Evolutionary conservation across 2,113 vertebrate genomes (phyloP).

Genomic region (Petromus typicus): DNA sequence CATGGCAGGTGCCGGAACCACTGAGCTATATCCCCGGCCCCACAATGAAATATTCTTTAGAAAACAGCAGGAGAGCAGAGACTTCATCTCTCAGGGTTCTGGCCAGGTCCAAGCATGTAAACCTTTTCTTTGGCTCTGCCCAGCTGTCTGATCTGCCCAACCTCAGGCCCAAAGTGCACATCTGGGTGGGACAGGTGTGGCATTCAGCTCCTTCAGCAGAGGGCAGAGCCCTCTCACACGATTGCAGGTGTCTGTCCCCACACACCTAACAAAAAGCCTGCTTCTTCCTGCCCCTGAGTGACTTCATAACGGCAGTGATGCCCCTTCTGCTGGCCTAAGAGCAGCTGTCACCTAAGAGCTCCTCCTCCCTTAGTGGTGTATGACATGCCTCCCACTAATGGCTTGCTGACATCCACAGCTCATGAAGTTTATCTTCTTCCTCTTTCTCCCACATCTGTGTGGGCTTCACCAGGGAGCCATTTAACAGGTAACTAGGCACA

Average conservation of each 20-base stretch:
- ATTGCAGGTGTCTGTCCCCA: neutral
- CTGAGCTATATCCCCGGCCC: too few species aligned
- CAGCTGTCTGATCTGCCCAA: rapidly evolving
- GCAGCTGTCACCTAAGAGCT: neutral
- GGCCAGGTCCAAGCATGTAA: neutral
- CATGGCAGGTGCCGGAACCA: too few species aligned
- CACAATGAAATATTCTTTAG: too few species aligned
- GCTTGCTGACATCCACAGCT: neutral
- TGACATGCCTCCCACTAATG: neutral
- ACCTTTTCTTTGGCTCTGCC: neutral
- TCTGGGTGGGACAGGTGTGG: neutral
- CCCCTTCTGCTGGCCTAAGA: too few species aligned
- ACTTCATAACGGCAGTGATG: neutral
- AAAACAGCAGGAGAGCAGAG: neutral
- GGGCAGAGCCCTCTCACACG: neutral
- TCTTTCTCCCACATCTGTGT: neutral
- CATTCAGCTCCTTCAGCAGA: neutral
- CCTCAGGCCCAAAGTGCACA: neutral
- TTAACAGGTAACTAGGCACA: neutral
- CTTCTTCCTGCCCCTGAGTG: neutral
- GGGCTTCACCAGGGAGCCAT: neutral
- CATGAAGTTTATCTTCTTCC: neutral
- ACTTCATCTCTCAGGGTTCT: neutral
- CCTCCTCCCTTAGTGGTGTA: rapidly evolving
- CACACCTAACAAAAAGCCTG: neutral